These are phyloP conservation scores for Osmerus eperlanus DNA, from an alignment of 2,113 vertebrate genomes.

Conservation along the genomic window DNA sequence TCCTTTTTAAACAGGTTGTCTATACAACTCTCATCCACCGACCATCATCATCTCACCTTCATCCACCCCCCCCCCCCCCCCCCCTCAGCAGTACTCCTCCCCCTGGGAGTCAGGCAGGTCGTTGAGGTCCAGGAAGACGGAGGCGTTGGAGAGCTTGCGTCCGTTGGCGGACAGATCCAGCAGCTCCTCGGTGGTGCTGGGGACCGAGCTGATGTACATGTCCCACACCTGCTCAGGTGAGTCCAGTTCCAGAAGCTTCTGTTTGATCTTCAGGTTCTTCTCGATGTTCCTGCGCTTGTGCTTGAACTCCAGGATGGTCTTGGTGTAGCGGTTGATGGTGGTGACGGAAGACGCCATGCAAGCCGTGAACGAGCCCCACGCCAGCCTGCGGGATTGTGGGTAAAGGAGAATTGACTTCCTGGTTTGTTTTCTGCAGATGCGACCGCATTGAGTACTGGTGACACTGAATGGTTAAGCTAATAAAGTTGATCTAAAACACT, in stretches of 20 bases:
- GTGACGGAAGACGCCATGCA: slow-evolving; percentile 88
- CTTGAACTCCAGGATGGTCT: slow-evolving; percentile 85
- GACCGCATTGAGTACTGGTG: too few relatives aligned
- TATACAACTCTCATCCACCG: not conserved
- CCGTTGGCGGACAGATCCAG: slow-evolving; percentile 68
- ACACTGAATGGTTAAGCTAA: too few relatives aligned
- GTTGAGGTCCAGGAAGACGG: slow-evolving; percentile 75
- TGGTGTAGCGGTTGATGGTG: slow-evolving; percentile 85
- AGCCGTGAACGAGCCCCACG: slow-evolving; percentile 88
- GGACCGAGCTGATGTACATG: slow-evolving; percentile 83
- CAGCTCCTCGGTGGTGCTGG: slow-evolving; percentile 73
- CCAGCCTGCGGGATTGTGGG: slow-evolving; percentile 64
- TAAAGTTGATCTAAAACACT: not conserved
- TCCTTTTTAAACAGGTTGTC: not conserved
- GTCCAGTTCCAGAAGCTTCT: slow-evolving; percentile 74
- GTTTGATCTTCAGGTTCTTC: slow-evolving; percentile 82
- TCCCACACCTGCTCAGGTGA: slow-evolving; percentile 82
- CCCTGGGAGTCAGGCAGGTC: slow-evolving; percentile 55
- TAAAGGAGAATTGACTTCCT: not conserved
- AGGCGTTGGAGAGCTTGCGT: slow-evolving; percentile 70
- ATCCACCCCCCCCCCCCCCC: not conserved
- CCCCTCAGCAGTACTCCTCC: slow-evolving; percentile 68
- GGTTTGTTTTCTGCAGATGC: too few relatives aligned
- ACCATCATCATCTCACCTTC: not conserved
- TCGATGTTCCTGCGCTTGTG: slow-evolving; percentile 83